phyloP scores from a whole-genome alignment of 2,888 invertebrate species.

The Microctonus aethiopoides region DNA sequence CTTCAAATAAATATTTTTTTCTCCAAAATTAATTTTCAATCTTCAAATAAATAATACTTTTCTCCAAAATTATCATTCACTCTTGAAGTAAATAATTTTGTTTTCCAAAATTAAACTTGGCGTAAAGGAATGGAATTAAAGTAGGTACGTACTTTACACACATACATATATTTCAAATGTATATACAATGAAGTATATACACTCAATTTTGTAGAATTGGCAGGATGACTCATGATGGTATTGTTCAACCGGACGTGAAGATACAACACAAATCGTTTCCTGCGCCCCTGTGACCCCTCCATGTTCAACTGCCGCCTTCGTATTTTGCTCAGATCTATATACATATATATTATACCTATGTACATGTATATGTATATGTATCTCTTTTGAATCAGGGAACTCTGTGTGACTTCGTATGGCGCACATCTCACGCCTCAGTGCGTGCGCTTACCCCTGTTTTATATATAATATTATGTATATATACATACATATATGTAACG shows the following conservation, averaged over 20 bases:
- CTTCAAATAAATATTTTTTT: too few species aligned
- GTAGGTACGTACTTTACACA: too few species aligned
- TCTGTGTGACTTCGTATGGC: conserved; percentile 41
- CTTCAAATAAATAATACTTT: too few species aligned
- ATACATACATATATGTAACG: too few species aligned
- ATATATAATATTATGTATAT: not conserved
- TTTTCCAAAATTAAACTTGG: not conserved
- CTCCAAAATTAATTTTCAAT: too few species aligned
- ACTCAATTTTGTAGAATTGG: conserved; percentile 51
- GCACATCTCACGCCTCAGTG: conserved; percentile 58
- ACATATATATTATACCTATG: too few species aligned
- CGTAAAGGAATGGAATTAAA: not conserved
- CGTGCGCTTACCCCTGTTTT: conserved; percentile 38
- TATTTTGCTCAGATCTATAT: conserved; percentile 38
- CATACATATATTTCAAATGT: conserved; percentile 20
- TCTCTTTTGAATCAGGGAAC: conserved; percentile 36
- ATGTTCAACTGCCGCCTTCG: conserved; percentile 48
- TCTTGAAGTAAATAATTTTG: not conserved
- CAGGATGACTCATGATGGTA: conserved; percentile 58
- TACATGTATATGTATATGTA: too few species aligned
- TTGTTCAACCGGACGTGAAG: conserved; percentile 57
- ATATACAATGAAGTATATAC: conserved; percentile 39
- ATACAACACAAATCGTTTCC: conserved; percentile 61
- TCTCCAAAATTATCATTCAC: too few species aligned
- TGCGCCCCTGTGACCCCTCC: conserved; percentile 43